phyloP scores from a whole-genome alignment of 2,797 vertebrate genomes.

The Pampus argenteus region DNA sequence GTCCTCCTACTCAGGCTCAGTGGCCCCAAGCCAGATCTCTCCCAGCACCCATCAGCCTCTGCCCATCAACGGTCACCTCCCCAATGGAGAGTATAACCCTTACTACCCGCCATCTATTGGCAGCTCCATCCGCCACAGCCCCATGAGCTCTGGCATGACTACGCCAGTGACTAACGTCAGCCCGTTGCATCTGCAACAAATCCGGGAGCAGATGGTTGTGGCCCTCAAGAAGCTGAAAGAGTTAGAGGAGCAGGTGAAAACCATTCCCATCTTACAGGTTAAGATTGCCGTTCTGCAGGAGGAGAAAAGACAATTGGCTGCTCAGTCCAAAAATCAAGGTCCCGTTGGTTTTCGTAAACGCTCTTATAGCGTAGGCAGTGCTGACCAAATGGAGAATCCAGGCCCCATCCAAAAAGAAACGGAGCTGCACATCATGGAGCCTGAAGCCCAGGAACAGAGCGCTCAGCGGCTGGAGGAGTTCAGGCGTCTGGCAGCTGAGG shows the following conservation, averaged over 20 bases:
- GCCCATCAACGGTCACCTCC: constrained; percentile 88
- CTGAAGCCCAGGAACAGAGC: constrained; percentile 88
- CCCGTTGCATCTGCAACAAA: constrained; percentile 94
- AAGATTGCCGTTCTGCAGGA: constrained; percentile 98
- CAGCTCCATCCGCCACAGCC: constrained; percentile 96
- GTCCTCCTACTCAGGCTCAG: constrained; percentile 90
- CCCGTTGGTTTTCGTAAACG: constrained; percentile 89
- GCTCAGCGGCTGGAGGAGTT: constrained; percentile 92
- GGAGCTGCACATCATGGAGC: constrained; percentile 92
- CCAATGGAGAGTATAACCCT: constrained; percentile 87
- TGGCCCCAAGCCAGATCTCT: constrained; percentile 84
- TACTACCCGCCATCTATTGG: constrained; percentile 91
- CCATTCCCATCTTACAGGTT: constrained; percentile 97
- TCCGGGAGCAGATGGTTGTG: constrained; percentile 97
- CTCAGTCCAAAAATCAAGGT: constrained; percentile 89
- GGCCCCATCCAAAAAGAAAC: constrained; percentile 83
- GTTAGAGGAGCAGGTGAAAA: constrained; percentile 95
- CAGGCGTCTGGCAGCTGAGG: constrained; percentile 92
- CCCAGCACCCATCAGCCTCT: constrained; percentile 80
- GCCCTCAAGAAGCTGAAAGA: constrained; percentile 95
- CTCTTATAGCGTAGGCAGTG: constrained; percentile 95
- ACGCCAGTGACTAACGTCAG: constrained; percentile 96
- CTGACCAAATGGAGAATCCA: constrained; percentile 90
- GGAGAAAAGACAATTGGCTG: constrained; percentile 93
- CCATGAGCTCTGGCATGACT: constrained; percentile 94